A percentile compares a stretch with the other conserved stretches of the same genome.
phyloP scores from a whole-genome alignment of 2,888 invertebrate genomes.

The Rotaria socialis region DNA sequence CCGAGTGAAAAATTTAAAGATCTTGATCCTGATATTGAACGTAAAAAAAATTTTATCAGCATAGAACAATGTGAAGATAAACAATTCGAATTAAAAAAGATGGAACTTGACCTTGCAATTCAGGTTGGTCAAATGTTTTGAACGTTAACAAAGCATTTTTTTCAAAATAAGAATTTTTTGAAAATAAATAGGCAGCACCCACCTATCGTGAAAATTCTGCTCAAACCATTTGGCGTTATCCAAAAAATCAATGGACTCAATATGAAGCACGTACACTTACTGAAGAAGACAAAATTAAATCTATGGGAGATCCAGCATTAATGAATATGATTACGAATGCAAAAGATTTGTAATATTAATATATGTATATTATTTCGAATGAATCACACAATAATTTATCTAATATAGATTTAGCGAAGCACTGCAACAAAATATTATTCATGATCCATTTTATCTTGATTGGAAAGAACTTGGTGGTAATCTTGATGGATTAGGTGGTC shows the following conservation, averaged over 20 bases:
- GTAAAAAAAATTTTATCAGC: slow-evolving; percentile 57
- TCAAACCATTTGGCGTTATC: slow-evolving; percentile 59
- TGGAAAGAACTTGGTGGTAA: slow-evolving; percentile 49
- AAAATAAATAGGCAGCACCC: slow-evolving; percentile 53
- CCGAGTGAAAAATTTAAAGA: slow-evolving; percentile 53
- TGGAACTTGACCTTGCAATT: slow-evolving; percentile 54
- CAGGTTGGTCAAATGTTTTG: slow-evolving; percentile 51
- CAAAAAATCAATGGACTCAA: slow-evolving; percentile 56
- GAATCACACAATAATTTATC: not conserved
- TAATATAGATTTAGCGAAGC: slow-evolving; percentile 54
- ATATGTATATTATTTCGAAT: too few species aligned
- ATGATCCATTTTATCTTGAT: slow-evolving; percentile 59
- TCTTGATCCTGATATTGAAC: slow-evolving; percentile 53
- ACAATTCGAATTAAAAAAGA: slow-evolving; percentile 52
- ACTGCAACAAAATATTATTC: slow-evolving; percentile 60
- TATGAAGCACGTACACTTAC: slow-evolving; percentile 55
- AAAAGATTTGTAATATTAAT: slow-evolving; percentile 32
- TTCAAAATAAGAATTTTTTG: too few species aligned
- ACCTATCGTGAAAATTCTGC: slow-evolving; percentile 50
- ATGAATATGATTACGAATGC: slow-evolving; percentile 30
- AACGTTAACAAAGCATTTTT: not conserved
- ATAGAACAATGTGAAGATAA: slow-evolving; percentile 55
- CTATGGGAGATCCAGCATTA: slow-evolving; percentile 46
- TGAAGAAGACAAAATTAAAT: slow-evolving; percentile 52
- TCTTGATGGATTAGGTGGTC: slow-evolving; percentile 55